Conservation (phyloP, 1,140 invertebrate genomes). For the Drosophila bifasciata region DNA sequence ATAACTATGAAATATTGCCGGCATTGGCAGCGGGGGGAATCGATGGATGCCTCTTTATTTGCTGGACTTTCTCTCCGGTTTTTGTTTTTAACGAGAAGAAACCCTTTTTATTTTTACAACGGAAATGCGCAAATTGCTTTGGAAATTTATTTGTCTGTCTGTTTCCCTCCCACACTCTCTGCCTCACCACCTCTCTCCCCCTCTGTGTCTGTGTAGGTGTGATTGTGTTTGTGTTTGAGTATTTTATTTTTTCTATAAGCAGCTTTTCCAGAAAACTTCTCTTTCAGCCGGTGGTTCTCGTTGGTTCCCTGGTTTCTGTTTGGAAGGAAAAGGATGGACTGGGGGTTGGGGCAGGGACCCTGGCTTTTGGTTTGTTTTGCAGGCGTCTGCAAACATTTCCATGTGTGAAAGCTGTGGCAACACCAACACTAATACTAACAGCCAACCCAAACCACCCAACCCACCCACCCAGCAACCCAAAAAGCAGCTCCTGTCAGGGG, state of each 20-base stretch:
- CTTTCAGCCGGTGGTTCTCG: conserved; percentile 34
- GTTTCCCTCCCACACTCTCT: not conserved
- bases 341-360: not conserved
- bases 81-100: conserved; percentile 78
- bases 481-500: not conserved
- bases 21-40: conserved; percentile 29
- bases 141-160: conserved; percentile 65
- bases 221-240: conserved; percentile 52
- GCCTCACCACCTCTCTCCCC: too few relatives aligned
- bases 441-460: conserved; percentile 32
- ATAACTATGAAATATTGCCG: conserved; percentile 73
- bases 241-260: conserved; percentile 77
- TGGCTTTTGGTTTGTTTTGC: conserved; percentile 63
- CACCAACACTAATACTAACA: conserved; percentile 35
- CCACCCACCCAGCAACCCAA: not conserved
- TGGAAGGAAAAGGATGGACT: too few relatives aligned
- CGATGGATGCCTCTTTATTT: conserved; percentile 45
- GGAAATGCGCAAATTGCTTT: conserved; percentile 81
- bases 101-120: conserved; percentile 76
- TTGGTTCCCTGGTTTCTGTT: conserved; percentile 57
- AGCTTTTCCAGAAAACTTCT: conserved; percentile 65
- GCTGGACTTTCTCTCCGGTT: conserved; percentile 45
- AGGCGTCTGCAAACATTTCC: conserved; percentile 79
- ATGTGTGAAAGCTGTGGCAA: conserved; percentile 68
- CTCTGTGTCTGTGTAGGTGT: conserved; percentile 17